Evolutionary conservation across 2,888 invertebrate genomes (phyloP).

Genomic region (Caenorhabditis sp.): DNA sequence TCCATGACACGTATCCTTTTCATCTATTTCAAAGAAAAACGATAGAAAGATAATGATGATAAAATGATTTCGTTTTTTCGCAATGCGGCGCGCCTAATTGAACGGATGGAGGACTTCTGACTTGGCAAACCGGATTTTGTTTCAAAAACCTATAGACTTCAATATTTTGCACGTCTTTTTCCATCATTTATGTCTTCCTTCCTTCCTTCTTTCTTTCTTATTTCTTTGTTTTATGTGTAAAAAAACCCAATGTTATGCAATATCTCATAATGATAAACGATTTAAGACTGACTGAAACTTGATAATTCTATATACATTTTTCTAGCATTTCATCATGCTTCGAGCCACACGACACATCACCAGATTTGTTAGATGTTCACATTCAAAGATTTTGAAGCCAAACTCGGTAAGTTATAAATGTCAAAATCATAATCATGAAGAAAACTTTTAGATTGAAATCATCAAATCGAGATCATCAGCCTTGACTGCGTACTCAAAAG

Average conservation of each 20-base stretch:
- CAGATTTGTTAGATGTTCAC: slow-evolving; percentile 18
- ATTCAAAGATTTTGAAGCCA: slow-evolving; percentile 26
- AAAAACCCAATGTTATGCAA: background rate
- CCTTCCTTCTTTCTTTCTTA: background rate
- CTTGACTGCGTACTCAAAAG: slow-evolving; percentile 32
- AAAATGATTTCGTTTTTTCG: too few relatives aligned
- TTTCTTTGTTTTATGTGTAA: background rate
- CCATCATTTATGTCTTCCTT: too few relatives aligned
- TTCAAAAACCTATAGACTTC: background rate
- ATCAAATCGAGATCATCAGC: slow-evolving; percentile 23
- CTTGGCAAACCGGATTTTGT: background rate
- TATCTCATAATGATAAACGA: background rate
- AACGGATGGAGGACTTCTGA: background rate
- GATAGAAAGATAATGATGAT: background rate
- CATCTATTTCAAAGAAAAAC: background rate
- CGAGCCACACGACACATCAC: slow-evolving; percentile 21
- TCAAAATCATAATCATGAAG: too few relatives aligned
- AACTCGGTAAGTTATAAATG: slow-evolving; percentile 8
- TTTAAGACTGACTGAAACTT: background rate
- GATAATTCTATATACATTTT: background rate
- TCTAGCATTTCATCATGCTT: slow-evolving; percentile 21
- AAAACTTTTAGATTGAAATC: slow-evolving; percentile 15
- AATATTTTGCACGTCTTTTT: background rate
- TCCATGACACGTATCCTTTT: background rate
- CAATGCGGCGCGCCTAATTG: background rate